Evolutionary conservation across 2,113 vertebrate species (phyloP), one percentile per base, ranked within the genome.

Genomic region (Onychostruthus taczanowskii): DNA sequence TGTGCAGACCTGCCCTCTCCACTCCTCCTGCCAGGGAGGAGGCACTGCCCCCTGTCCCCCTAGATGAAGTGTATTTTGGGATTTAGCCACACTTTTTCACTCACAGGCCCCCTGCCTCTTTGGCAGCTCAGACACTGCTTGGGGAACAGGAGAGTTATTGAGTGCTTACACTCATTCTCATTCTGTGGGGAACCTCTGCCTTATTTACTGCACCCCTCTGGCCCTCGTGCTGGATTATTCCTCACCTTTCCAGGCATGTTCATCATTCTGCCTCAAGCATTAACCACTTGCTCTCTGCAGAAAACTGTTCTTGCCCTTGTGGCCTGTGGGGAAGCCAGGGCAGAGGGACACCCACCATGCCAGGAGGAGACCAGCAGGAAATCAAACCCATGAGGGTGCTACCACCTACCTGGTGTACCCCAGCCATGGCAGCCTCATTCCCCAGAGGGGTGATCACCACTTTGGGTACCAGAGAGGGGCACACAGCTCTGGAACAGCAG

Each of bases 281-380:
- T 86, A 53, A 84, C 70, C 59, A 20, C 8, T 7, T 2, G 0
- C 33, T 84, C 79, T 66, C 79, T 52, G 44, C 56, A 83, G 49
- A 41, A 74, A 87, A 8, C n/a, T 47, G 2, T 4, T 66, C n/a
- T 17, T 49, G 23, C 16, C 67, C 67, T n/a, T 21, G 26, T 30
- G 41, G 56, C 13, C 24, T 10, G 27, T 5, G 22, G 67, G 27
- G 55, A 67, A 37, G 58, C 20, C 67, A 49, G 76, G 21, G 9
- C 49, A 87, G 35, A 33, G 62, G 44, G 27, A 67, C 8, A 50
- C 2, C 10, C 2, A 0, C 0, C 0, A 27, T 10, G 46, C 13
- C 50, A 15, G 4, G 56, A 43, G 46, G 18, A 74, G 87, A n/a
- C 10, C 79, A 78, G 15, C 13, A 23, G 56, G 72, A 43, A 52